phyloP scores from a whole-genome alignment of 2,888 invertebrate genomes.

The Unio pictorum region DNA sequence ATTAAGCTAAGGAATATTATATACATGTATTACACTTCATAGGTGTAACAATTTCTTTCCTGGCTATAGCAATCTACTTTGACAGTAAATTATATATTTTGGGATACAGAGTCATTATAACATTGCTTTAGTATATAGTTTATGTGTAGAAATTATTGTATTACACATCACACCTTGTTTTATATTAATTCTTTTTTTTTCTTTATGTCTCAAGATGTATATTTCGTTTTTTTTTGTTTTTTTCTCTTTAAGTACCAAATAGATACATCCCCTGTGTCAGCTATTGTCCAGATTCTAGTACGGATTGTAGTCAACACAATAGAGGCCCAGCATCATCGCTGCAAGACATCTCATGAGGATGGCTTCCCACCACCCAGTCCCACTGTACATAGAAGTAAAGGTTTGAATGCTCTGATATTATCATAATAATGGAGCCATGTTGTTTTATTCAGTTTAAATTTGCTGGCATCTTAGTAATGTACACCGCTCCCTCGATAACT shows the following conservation, averaged over 20 bases:
- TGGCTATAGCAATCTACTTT: too few relatives aligned
- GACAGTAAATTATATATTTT: neutral
- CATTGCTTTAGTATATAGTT: neutral
- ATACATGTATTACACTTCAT: neutral
- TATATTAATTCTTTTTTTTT: neutral
- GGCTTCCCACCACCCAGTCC: conserved; percentile 66
- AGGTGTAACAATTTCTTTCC: too few relatives aligned
- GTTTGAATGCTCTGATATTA: conserved; percentile 27
- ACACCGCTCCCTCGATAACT: too few relatives aligned
- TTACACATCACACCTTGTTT: neutral
- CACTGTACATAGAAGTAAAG: conserved; percentile 65
- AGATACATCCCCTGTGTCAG: conserved; percentile 63
- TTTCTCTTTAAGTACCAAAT: conserved; percentile 66
- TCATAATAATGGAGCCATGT: too few relatives aligned
- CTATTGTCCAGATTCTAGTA: conserved; percentile 81
- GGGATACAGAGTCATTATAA: neutral
- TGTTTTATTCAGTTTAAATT: neutral
- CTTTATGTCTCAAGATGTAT: neutral
- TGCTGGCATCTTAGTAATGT: neutral
- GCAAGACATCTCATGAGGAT: conserved; percentile 79
- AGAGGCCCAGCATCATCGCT: conserved; percentile 92
- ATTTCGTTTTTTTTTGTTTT: neutral
- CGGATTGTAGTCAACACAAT: conserved; percentile 92
- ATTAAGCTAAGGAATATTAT: too few relatives aligned
- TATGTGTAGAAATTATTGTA: neutral